Base-by-base conservation (phyloP, 2,113 vertebrate genomes). In the Variabilichromis moorii region DNA sequence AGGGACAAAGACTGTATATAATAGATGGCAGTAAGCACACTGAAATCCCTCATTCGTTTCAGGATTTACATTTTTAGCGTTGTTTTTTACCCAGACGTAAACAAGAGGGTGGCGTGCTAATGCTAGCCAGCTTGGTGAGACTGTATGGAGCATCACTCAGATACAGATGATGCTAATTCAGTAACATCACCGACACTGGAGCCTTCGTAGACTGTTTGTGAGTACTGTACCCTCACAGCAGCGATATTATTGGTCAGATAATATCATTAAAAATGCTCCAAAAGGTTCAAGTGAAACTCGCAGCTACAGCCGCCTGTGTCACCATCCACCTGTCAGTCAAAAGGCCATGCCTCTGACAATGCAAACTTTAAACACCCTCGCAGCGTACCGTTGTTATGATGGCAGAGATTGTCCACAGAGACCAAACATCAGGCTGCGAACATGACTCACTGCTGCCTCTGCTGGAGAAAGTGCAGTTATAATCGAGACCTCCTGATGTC, bases 1-100 rank as follows among this genome's bases (percentile, higher is more conserved):
- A 47, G 21, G 71, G 9, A 11, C 71, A 76, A 28, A 47, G 9
- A 28, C 71, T 76, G 71, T 76, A 76, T 50, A 50, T 50, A 76
- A 76, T 3, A 76, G 71, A 76, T 76, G 71, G 71, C 14, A 50
- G 42, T 8, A 31, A 47, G 9, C 71, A 76, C 71, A 5, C 14
- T 76, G 40, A 76, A 7, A 19, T 47, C 16, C 12, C 26, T 78
- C 71, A 50, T 8, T 78, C 6, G 2, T 50, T 78, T 73, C n/a
- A 45, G 68, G 68, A 73, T 45, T 50, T 16, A 31, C 42, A 19
- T 31, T 11, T 73, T 73, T 1, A 26, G 21, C 3, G 2, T 73
- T 28, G 13, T 45, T 47, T 47, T 73, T 28, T 47, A 76, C 14
- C 42, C 42, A 76, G 42, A 19, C 9, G 9, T 2, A 17, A 17